Evolutionary conservation across 1,140 invertebrate genomes (phyloP).

Genomic region (Ptiloglossa arizonensis): DNA sequence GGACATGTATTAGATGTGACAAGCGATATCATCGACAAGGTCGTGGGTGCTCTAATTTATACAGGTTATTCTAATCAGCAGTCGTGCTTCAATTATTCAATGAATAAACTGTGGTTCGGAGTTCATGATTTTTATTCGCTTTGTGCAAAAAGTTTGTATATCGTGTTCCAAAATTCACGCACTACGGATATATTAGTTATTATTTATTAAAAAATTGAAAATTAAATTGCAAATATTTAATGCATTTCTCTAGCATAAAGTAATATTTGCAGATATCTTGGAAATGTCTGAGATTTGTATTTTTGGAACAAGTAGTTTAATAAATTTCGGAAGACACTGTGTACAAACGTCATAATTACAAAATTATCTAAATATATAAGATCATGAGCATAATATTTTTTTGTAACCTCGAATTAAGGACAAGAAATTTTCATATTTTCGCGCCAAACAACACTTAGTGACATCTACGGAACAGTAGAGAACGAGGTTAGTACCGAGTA

Average conservation of each 20-base stretch:
- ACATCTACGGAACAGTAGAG: too few species aligned
- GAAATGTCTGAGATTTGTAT: background rate
- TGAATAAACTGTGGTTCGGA: background rate
- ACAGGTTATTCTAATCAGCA: background rate
- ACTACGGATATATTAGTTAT: background rate
- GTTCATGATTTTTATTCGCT: background rate
- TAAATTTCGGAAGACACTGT: background rate
- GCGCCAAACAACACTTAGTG: background rate
- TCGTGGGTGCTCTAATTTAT: slow-evolving; percentile 7
- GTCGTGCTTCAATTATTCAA: slow-evolving; percentile 14
- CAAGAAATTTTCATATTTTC: background rate
- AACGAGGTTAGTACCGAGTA: background rate
- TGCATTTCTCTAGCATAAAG: background rate
- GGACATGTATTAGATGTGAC: background rate
- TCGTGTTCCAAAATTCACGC: background rate
- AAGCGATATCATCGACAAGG: background rate
- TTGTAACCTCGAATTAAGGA: background rate
- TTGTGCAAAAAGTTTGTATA: background rate
- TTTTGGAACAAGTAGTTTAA: background rate
- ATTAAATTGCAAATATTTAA: background rate
- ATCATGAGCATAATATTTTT: background rate
- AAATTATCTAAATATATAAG: too few species aligned
- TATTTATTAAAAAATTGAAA: background rate
- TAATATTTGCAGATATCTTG: background rate
- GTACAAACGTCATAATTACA: background rate